Evolutionary conservation across 2,113 vertebrate species (phyloP), one percentile per base, ranked within the genome.

Genomic region (Gymnorhina tibicen): DNA sequence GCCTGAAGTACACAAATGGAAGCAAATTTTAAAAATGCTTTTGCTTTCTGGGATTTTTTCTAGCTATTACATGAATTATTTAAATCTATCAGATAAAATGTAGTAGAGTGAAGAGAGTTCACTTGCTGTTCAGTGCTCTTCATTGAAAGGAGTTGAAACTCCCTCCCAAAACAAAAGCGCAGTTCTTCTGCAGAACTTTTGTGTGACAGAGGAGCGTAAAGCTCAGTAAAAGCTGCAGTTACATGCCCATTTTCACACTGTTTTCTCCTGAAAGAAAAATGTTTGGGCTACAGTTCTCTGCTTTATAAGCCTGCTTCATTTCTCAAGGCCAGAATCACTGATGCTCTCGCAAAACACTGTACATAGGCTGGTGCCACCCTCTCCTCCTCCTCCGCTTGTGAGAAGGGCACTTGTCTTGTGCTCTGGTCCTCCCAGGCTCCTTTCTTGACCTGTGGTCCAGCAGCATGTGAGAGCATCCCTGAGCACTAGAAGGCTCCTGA

Each of bases 1-100:
- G 42, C 60, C 85, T 95, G 90, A 96, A 95, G 56, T 66, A 91
- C 92, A 84, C 37, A 93, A 94, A 94, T 93, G 79, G 91, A 97
- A 95, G 85, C 5, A 95, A 85, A 95, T 89, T 95, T 92, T 95
- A 91, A 94, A 94, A 94, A 53, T 27, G 33, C 85, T 88, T 82
- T 68, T 72, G 10, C 88, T 95, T 92, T 92, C 75, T 13, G 77
- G 39, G 50, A 67, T 94, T 94, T 95, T 93, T 77, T 58, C 75
- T 70, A 94, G 89, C 94, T 92, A 33, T 82, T 90, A 33, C 35
- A 89, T 97, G 66, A 94, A 97, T 97, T 95, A 97, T 97, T 97
- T 95, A 97, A 79, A 66, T 62, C 68, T 79, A 33, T 39, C 81
- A 88, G 85, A 88, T 89, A 94, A 97, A 97, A 89, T 70, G 82